Evolutionary conservation across 2,113 vertebrate genomes (phyloP).

Genomic region (Ophiodon elongatus): DNA sequence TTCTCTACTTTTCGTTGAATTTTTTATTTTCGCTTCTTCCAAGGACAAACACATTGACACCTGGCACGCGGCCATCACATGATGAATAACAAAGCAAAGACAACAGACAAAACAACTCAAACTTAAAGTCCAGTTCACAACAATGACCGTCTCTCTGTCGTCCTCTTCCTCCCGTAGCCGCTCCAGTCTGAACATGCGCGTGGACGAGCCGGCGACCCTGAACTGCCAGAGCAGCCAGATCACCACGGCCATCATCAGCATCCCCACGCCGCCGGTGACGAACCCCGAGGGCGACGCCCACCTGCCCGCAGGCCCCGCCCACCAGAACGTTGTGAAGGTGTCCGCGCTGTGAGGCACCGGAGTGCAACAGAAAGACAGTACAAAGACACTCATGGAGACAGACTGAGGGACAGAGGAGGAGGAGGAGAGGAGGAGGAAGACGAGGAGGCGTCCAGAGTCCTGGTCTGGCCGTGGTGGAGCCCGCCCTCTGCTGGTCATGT

Average conservation of each 20-base stretch:
- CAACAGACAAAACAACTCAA: too few relatives aligned
- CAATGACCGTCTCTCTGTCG: too few relatives aligned
- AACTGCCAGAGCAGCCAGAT: conserved; percentile 97
- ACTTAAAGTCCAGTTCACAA: too few relatives aligned
- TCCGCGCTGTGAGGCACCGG: conserved; percentile 91
- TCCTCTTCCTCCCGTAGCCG: conserved; percentile 84
- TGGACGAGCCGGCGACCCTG: conserved; percentile 91
- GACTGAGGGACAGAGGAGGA: conserved; percentile 67
- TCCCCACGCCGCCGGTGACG: conserved; percentile 92
- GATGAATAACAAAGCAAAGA: too few relatives aligned
- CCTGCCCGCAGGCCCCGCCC: conserved; percentile 82
- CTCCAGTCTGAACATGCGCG: conserved; percentile 97
- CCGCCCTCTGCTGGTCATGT: conserved; percentile 80
- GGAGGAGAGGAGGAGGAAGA: neutral
- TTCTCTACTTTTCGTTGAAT: too few relatives aligned
- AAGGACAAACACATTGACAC: too few relatives aligned
- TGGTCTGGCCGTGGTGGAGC: conserved; percentile 58
- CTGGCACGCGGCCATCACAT: too few relatives aligned
- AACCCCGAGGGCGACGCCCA: conserved; percentile 87
- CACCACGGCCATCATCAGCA: conserved; percentile 99
- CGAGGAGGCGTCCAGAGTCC: conserved; percentile 44
- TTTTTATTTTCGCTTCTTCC: too few relatives aligned
- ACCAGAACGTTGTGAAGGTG: conserved; percentile 93
- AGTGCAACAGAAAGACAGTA: conserved; percentile 43
- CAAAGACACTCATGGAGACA: conserved; percentile 57